Evolutionary conservation across 2,888 invertebrate species (phyloP), one percentile per base, ranked within the genome.

Genomic region (Scelioninae gen. 2): DNA sequence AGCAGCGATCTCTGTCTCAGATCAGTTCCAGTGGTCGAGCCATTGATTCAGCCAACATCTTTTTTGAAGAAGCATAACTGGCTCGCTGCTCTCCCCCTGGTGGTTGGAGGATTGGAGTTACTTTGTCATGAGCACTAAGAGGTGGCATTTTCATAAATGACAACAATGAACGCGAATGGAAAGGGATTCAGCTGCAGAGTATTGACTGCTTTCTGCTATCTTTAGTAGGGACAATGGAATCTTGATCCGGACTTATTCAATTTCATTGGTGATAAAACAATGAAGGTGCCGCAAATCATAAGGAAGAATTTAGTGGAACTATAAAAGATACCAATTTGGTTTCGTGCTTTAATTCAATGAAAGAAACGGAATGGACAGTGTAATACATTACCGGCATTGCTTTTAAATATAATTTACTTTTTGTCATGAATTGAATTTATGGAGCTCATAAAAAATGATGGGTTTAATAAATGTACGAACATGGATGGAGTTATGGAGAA

Each of bases 221-320:
- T 37, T 70, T 33, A 9, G 22, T 35, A 4, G 13, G 25, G 16
- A 9, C 39, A 57, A 57, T 61, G 50, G 70, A 57, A 63, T 45
- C 50, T 70, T 63, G 50, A 63, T 57, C 43, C 63, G 43, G n/a
- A 43, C 25, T 70, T 63, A 70, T 70, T 57, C 63, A 70, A 57
- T 63, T 70, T 50, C 37, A 46, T 35, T 53, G 69, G 6, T 39
- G 19, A 25, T 63, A 45, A 70, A 55, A 57, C 33, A 48, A 63
- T 41, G 57, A 70, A 48, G 31, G 11, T 7, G 16, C 41, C 48
- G 46, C 50, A 46, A 28, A 52, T 39, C 60, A 35, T 43, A n/a
- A 19, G 11, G 25, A 43, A 18, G 5, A 53, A 15, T 13, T 52
- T 52, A 50, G 33, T 37, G 19, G 19, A 48, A 48, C 9, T 50